Evolutionary conservation across 2,113 vertebrate species (phyloP).

Genomic region (Orcinus orca): DNA sequence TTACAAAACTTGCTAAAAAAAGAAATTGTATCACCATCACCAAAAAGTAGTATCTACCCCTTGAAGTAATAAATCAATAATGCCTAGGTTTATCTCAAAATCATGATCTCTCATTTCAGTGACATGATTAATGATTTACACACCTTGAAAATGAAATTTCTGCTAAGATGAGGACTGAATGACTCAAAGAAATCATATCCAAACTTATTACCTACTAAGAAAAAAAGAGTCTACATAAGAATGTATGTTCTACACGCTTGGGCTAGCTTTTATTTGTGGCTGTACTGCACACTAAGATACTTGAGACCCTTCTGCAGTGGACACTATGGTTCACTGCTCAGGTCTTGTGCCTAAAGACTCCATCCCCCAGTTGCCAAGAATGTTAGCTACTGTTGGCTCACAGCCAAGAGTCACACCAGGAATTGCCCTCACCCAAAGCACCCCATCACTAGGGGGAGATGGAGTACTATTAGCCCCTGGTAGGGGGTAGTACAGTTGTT

Average conservation of each 20-base stretch:
- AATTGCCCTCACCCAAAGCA: neutral
- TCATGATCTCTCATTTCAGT: neutral
- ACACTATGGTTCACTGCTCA: neutral
- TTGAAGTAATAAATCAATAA: constrained; percentile 22
- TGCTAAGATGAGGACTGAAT: neutral
- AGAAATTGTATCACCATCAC: neutral
- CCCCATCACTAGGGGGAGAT: neutral
- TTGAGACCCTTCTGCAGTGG: neutral
- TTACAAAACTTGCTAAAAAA: neutral
- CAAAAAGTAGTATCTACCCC: neutral
- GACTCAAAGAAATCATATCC: neutral
- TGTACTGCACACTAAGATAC: neutral
- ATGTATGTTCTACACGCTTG: neutral
- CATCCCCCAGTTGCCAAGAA: neutral
- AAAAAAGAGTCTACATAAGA: neutral
- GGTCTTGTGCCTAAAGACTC: neutral
- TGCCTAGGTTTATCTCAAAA: neutral
- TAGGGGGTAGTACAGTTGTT: neutral
- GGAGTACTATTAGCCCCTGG: neutral
- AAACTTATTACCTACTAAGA: neutral
- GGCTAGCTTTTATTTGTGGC: neutral
- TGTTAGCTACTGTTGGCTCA: neutral
- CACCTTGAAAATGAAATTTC: neutral
- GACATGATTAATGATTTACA: neutral
- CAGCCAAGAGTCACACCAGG: neutral